A percentile compares a stretch with the other conserved stretches of the same genome.
These are phyloP conservation scores for Phaedon cochleariae DNA, from an alignment of 2,888 invertebrate species.

Conservation along the genomic window DNA sequence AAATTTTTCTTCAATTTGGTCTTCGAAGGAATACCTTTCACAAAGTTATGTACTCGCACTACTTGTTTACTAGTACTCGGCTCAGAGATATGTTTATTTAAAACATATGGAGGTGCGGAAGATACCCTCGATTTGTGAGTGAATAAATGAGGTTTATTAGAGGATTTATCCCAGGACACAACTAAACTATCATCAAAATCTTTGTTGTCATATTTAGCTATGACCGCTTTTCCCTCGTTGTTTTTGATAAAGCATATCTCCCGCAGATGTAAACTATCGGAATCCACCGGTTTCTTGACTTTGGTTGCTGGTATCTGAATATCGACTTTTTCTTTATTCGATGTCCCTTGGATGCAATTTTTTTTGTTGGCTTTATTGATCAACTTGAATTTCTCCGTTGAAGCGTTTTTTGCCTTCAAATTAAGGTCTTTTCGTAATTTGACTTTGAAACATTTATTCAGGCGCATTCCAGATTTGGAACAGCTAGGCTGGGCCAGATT, in stretches of 20 bases:
- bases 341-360: constrained; percentile 11
- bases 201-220: constrained; percentile 55
- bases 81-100: constrained; percentile 41
- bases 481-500: constrained; percentile 55
- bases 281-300: constrained; percentile 25
- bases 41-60: constrained; percentile 55
- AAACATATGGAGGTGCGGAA: constrained; percentile 36
- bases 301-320: constrained; percentile 21
- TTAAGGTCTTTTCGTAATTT: constrained; percentile 47
- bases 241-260: constrained; percentile 59
- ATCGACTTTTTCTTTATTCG: constrained; percentile 36
- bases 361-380: constrained; percentile 16
- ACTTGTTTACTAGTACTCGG: constrained; percentile 51
- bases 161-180: constrained; percentile 55
- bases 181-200: constrained; percentile 55
- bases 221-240: constrained; percentile 56
- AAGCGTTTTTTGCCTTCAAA: constrained; percentile 46
- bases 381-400: constrained; percentile 39
- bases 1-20: constrained; percentile 54
- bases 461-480: constrained; percentile 44
- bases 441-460: constrained; percentile 47
- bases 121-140: constrained; percentile 43
- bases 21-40: constrained; percentile 50
- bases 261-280: constrained; percentile 51
- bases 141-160: constrained; percentile 52